These are phyloP conservation scores for Xestia c-nigrum DNA, from an alignment of 2,888 invertebrate species.

Conservation along the genomic window DNA sequence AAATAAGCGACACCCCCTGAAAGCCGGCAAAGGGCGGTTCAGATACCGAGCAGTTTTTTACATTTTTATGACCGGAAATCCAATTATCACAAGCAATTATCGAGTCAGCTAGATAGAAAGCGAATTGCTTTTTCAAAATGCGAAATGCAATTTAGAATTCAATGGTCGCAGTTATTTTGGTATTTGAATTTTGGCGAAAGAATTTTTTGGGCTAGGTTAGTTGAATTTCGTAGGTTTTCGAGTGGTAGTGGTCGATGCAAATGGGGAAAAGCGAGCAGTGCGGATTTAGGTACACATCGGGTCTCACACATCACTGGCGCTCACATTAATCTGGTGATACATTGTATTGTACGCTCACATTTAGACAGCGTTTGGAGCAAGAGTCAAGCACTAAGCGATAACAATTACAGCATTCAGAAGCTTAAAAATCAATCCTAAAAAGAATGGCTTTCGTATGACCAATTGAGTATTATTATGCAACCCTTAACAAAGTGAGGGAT, in stretches of 20 bases:
- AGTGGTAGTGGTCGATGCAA: conserved; percentile 18
- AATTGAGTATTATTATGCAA: neutral
- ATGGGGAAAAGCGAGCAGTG: conserved; percentile 49
- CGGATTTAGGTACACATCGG: conserved; percentile 70
- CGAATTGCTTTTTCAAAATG: conserved; percentile 79
- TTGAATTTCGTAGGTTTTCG: conserved; percentile 45
- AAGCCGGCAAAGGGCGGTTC: conserved; percentile 79
- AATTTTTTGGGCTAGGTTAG: conserved; percentile 46
- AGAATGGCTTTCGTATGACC: neutral
- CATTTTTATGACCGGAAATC: conserved; percentile 87
- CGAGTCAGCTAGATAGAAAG: conserved; percentile 83
- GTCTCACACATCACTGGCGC: conserved; percentile 79
- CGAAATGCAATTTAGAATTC: conserved; percentile 76
- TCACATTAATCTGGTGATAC: conserved; percentile 87
- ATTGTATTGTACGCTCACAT: conserved; percentile 83
- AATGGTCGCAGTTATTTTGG: conserved; percentile 68
- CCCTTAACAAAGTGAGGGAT: neutral
- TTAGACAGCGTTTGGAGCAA: conserved; percentile 70
- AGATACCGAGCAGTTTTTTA: conserved; percentile 77
- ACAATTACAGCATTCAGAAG: neutral
- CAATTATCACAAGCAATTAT: conserved; percentile 89
- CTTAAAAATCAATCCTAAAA: neutral
- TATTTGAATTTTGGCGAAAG: conserved; percentile 61
- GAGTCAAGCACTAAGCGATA: conserved; percentile 53
- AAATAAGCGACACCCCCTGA: conserved; percentile 86